Evolutionary conservation across 1,140 invertebrate genomes (phyloP), one percentile per base, ranked within the genome.

Genomic region (Thrips palmi): DNA sequence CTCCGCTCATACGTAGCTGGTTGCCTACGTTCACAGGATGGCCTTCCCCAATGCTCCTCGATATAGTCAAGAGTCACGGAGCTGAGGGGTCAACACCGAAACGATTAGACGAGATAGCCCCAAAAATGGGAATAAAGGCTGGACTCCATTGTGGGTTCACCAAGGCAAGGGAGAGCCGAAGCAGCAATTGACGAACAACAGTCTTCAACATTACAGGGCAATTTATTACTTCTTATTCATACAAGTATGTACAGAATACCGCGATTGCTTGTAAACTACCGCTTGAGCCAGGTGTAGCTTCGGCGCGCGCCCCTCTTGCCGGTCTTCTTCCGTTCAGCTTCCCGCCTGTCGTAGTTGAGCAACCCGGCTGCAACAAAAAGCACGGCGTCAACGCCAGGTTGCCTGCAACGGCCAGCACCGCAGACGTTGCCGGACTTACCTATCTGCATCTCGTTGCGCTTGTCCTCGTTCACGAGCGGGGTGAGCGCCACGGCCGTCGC

Each of bases 231-330:
- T 33, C 14, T 2, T 33, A 33, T 23, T 19, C 14, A 33, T n/a
- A 23, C 33, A 34, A n/a, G n/a, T n/a, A 17, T 19, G 4, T 34
- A n/a, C 33, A 34, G 2, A 14, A 36, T 37, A 68, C 70, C 8
- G n/a, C n/a, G n/a, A n/a, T n/a, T n/a, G n/a, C n/a, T n/a, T n/a
- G n/a, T 39, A 45, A 23, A 44, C 70, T 77, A 87, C 64, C 82
- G 71, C 52, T 77, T 87, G 53, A 82, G 84, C 92, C 92, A 98
- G 41, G 87, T 92, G 50, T 74, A 87, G 56, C 88, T 92, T 51
- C 74, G 79, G 52, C 93, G 76, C 21, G 91, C 86, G 50, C 82
- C 82, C 53, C 71, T 70, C 63, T 92, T 86, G 29, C 91, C 93
- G 30, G 75, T 76, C 69, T 97, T 96, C 70, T 93, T 93, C 48